These are phyloP conservation scores for Erinaceus europaeus DNA, from an alignment of 2,113 vertebrate genomes.

Conservation along the genomic window DNA sequence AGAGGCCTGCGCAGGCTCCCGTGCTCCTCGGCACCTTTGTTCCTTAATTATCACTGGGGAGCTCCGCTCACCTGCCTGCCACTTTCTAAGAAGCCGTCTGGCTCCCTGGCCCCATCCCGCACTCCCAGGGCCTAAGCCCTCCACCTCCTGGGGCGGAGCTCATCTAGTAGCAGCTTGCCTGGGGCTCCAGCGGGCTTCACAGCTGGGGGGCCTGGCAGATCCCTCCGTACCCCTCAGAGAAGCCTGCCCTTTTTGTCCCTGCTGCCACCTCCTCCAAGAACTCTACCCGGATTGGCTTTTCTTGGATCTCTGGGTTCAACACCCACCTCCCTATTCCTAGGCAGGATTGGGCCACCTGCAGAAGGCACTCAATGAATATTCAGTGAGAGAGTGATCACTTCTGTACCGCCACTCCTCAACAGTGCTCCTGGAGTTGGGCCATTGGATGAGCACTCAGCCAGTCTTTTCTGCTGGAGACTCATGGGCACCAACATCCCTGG, in stretches of 20 bases:
- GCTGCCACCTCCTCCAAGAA: background rate
- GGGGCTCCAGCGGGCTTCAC: constrained; percentile 3
- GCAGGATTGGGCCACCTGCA: background rate
- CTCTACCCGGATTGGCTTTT: background rate
- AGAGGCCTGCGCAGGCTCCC: constrained; percentile 59
- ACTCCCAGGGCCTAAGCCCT: constrained; percentile 51
- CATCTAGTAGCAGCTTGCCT: constrained; percentile 39
- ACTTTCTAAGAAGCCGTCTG: constrained; percentile 76
- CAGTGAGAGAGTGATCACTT: background rate
- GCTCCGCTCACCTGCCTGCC: constrained; percentile 71
- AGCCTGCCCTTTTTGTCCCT: background rate
- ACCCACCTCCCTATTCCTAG: background rate
- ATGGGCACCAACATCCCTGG: background rate
- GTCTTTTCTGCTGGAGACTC: background rate
- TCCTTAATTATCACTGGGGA: constrained; percentile 78
- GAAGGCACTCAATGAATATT: constrained; percentile 9
- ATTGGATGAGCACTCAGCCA: background rate
- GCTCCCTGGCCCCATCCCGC: constrained; percentile 43
- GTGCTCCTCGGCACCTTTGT: constrained; percentile 73
- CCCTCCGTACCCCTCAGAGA: background rate
- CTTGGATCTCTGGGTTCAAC: background rate
- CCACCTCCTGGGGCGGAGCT: background rate
- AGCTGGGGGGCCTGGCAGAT: background rate
- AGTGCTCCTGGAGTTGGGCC: background rate
- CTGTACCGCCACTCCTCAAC: background rate